Evolutionary conservation across 1,140 invertebrate genomes (phyloP).

Genomic region (Drosophila aff.): DNA sequence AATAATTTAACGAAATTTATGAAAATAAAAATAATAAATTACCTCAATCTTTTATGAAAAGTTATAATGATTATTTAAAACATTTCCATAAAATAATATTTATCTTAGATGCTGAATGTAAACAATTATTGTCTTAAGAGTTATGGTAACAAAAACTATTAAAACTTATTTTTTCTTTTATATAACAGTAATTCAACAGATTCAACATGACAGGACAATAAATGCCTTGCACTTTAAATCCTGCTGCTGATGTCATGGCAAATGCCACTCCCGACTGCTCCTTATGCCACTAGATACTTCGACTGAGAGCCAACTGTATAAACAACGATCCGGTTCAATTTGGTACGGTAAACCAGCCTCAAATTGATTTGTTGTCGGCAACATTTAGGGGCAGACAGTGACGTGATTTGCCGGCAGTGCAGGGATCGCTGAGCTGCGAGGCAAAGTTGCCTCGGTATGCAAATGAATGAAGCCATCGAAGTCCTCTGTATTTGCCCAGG

Average conservation of each 20-base stretch:
- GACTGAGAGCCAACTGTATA: slow-evolving; percentile 16
- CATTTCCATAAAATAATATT: no score
- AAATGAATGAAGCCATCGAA: slow-evolving; percentile 57
- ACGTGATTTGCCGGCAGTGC: slow-evolving; percentile 40
- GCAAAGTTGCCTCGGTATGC: slow-evolving; percentile 49
- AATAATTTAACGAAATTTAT: neutral
- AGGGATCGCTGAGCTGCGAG: slow-evolving; percentile 12
- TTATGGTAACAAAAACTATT: no score
- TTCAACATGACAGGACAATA: neutral
- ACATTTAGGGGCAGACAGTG: slow-evolving; percentile 52
- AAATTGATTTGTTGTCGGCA: slow-evolving; percentile 77
- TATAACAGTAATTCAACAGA: neutral
- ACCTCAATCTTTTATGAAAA: no score
- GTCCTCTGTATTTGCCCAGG: slow-evolving; percentile 53
- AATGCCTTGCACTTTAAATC: slow-evolving; percentile 17
- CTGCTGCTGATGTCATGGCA: slow-evolving; percentile 6
- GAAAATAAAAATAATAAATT: no score
- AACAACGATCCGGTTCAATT: slow-evolving; percentile 54
- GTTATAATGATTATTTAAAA: no score
- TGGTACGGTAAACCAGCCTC: slow-evolving; percentile 57
- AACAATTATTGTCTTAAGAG: no score
- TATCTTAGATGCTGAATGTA: no score
- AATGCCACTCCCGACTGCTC: neutral
- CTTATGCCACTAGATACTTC: slow-evolving; percentile 12
- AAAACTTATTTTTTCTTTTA: no score